phyloP scores from a whole-genome alignment of 2,113 vertebrate genomes.

The chimpanzee (Pan troglodytes) region NHGRI_mPanTro3-v2.1_pri NC_072411.2:60922501-60923000 shows the following conservation, averaged over 20 bases:
- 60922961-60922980: not conserved
- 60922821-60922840: not conserved
- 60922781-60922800: not conserved
- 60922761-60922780: not conserved
- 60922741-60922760: not conserved
- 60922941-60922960: not conserved
- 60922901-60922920: not conserved
- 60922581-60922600: not conserved
- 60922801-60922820: not conserved
- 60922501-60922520: not conserved
- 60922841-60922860: not conserved
- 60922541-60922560: not conserved
- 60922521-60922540: not conserved
- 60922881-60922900: not conserved
- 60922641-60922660: not conserved
- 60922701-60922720: not conserved
- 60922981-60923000: not conserved
- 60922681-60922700: not conserved
- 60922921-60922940: not conserved
- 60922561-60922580: not conserved
- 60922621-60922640: not conserved
- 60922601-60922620: not conserved
- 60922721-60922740: not conserved
- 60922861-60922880: not conserved
- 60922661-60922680: conserved; percentile 22